Conservation (phyloP, 35 echinoderm and acorn worm species). For the Amphiura filiformis region DNA sequence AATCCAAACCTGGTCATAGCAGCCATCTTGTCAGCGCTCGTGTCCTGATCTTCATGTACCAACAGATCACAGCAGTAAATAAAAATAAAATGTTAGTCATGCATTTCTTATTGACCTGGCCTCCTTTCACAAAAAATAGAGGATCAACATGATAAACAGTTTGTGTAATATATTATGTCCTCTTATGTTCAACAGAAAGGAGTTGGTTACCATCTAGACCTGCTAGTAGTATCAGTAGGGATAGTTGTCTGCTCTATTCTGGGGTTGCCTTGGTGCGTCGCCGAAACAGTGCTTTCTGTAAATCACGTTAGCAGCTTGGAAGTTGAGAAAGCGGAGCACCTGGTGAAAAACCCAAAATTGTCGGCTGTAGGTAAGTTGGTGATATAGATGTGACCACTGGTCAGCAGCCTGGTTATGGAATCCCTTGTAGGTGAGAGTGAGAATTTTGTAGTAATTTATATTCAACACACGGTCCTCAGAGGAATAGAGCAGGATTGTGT, state of each 20-base stretch:
- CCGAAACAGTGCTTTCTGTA: slow-evolving; percentile 79
- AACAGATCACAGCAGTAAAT: slow-evolving; percentile 94
- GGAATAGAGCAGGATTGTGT: no score
- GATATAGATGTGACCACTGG: no score
- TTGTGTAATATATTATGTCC: no score
- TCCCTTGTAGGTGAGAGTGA: background rate
- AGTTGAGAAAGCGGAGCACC: slow-evolving; percentile 81
- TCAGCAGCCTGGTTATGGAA: no score
- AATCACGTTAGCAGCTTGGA: slow-evolving; percentile 85
- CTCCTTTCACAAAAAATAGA: no score
- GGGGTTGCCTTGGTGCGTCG: slow-evolving; percentile 87
- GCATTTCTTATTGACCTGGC: background rate
- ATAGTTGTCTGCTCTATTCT: slow-evolving; percentile 78
- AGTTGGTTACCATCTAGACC: slow-evolving; percentile 84
- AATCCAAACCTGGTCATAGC: no score
- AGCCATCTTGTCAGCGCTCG: no score
- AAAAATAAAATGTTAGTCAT: background rate
- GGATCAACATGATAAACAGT: no score
- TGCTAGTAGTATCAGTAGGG: slow-evolving; percentile 61
- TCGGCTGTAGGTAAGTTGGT: slow-evolving; percentile 64
- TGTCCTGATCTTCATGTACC: slow-evolving; percentile 94
- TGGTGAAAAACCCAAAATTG: slow-evolving; percentile 72
- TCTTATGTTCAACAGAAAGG: slow-evolving; percentile 71
- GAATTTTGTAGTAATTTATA: background rate
- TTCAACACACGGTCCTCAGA: no score